Base-by-base conservation (phyloP, 2,113 vertebrate genomes). In the Lucifuga dentata region DNA sequence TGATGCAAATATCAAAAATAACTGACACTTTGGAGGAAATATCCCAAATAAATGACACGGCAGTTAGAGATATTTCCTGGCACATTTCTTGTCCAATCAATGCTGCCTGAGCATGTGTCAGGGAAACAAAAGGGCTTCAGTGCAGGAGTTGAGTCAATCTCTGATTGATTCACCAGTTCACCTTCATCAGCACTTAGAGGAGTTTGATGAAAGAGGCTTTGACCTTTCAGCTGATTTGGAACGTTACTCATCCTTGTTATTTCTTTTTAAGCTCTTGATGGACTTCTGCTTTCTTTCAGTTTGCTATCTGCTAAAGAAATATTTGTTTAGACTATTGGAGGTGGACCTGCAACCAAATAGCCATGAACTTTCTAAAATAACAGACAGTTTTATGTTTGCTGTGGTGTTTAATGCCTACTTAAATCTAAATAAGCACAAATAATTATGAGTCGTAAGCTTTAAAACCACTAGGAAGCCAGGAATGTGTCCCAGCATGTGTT, bases 171-270 rank as follows among this genome's bases (percentile, higher is more conserved):
- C 52, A 46, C 60, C 69, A 75, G 78, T 73, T 76, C 1, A 7
- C 73, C 60, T 73, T 81, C 78, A 73, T 74, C 68, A 84, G 66
- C 44, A 17, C 76, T 62, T 57, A 23, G 19, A 66, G 40, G 38
- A 73, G 53, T 78, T 57, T 69, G 80, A 78, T 76, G 81, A 83
- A 81, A 82, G 68, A 73, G 15, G 40, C 52, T 26, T 48, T 80
- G 84, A 85, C 76, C 78, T 80, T 64, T 77, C 60, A 45, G 40
- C 59, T 70, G 70, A 83, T 81, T 86, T 84, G 73, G 78, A 88
- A 73, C 68, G 61, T 74, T 51, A 68, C 43, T 83, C 80, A 81
- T 73, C 53, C 23, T 59, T 29, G 50, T 40, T 40, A 48, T 64
- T 85, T 62, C 39, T 57, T 85, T 62, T 35, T 57, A 73, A 49